These are phyloP conservation scores for Drosophila albomicans DNA, from an alignment of 1,140 invertebrate genomes.

Conservation along the genomic window DNA sequence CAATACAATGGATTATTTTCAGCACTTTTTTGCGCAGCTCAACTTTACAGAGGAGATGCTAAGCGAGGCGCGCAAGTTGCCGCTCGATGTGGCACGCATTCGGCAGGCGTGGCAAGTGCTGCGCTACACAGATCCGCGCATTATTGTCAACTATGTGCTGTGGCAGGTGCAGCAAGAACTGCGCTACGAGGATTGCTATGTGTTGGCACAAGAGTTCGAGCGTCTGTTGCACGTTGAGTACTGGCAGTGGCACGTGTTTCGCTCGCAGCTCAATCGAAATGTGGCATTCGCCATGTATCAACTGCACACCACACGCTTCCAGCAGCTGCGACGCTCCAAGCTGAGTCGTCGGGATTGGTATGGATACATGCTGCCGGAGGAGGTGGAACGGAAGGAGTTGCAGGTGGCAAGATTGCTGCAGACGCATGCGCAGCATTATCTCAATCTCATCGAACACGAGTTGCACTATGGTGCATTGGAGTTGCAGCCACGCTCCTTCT, in stretches of 20 bases:
- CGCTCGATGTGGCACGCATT: slow-evolving; percentile 54
- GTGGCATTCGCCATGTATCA: slow-evolving; percentile 75
- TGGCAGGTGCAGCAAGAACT: slow-evolving; percentile 65
- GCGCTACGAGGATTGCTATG: slow-evolving; percentile 60
- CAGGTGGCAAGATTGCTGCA: slow-evolving; percentile 67
- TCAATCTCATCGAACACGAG: slow-evolving; percentile 57
- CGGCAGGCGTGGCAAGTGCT: slow-evolving; percentile 45
- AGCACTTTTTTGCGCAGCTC: slow-evolving; percentile 53
- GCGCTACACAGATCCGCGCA: slow-evolving; percentile 64
- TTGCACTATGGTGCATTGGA: slow-evolving; percentile 25
- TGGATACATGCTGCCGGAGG: slow-evolving; percentile 49
- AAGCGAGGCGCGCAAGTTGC: slow-evolving; percentile 58
- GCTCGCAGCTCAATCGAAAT: slow-evolving; percentile 45
- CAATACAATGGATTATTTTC: slow-evolving; percentile 63
- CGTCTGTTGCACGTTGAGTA: slow-evolving; percentile 66
- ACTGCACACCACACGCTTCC: slow-evolving; percentile 75
- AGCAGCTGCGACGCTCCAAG: slow-evolving; percentile 49
- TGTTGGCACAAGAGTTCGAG: slow-evolving; percentile 67
- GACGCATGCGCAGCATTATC: slow-evolving; percentile 59
- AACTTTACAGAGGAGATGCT: slow-evolving; percentile 61
- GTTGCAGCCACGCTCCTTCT: slow-evolving; percentile 45
- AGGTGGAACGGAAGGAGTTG: slow-evolving; percentile 65
- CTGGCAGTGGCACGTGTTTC: slow-evolving; percentile 75
- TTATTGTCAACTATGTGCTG: slow-evolving; percentile 71
- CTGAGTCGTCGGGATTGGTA: slow-evolving; percentile 64